Evolutionary conservation across 2,888 invertebrate species (phyloP), one percentile per base, ranked within the genome.

Genomic region (Caenorhabditis imperialis): DNA sequence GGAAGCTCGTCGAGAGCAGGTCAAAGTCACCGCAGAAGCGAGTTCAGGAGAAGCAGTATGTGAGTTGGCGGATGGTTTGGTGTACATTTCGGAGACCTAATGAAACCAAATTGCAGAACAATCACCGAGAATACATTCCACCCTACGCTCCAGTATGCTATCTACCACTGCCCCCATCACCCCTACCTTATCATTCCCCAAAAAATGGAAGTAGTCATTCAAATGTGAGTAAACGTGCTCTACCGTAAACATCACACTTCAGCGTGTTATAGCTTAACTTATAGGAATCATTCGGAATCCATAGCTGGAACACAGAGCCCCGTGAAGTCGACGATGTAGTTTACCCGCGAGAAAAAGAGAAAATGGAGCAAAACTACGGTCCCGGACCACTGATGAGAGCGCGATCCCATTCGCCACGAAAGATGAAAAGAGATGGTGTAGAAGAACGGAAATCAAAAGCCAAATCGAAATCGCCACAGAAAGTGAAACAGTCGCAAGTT

Each of bases 291-390:
- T 63, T 79, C 16, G 82, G 80, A 2, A 79, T 82, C 23, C 79
- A 78, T 16, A 77, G 78, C 20, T 82, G 82, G 82, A 82, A 82
- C 33, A 81, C 82, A 6, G 82, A 82, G 44, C 63, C 69, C 7
- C 57, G 67, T n/a, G 67, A 72, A 30, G 45, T 47, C n/a, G 67
- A 77, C 20, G 69, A 72, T 25, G n/a, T 38, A 6, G 25, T 47
- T 16, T 54, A 38, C 10, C 3, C 33, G 38, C 14, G 2, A 1
- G 20, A 48, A 3, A 25, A n/a, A 42, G 30, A 8, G 1, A 25
- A 20, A 3, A 18, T 8, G 4, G n/a, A 2, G 4, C 7, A 4
- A 25, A 55, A 48, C 22, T 45, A 40, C 18, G 35, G 55, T 1
- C 70, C 70, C 0, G 75, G 75, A 2, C 75, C 75, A 14, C 25